phyloP scores from a whole-genome alignment of 2,888 invertebrate species.

The Agrilus biguttatus region DNA sequence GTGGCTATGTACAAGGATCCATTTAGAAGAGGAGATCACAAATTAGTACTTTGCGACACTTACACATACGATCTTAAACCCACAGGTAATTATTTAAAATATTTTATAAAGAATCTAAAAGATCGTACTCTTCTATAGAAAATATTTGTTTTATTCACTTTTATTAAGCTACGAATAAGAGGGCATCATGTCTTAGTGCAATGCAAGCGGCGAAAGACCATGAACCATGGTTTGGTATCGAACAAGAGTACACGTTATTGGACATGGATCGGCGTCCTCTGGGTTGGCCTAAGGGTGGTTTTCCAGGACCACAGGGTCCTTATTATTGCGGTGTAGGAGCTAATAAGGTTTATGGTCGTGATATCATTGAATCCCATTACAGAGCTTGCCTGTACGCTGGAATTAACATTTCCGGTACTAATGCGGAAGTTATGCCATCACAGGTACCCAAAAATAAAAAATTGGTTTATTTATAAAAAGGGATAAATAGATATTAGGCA shows the following conservation, averaged over 20 bases:
- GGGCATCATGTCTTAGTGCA: constrained; percentile 34
- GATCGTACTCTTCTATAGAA: background rate
- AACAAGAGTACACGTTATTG: constrained; percentile 48
- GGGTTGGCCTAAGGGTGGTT: constrained; percentile 57
- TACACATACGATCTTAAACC: constrained; percentile 49
- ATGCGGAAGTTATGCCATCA: constrained; percentile 42
- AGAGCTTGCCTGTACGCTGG: constrained; percentile 69
- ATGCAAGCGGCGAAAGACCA: constrained; percentile 43
- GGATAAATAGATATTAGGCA: too few relatives aligned
- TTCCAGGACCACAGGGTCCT: constrained; percentile 56
- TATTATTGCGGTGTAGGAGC: constrained; percentile 80
- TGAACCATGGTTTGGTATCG: constrained; percentile 61
- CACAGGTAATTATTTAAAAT: constrained; percentile 18
- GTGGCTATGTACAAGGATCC: constrained; percentile 69
- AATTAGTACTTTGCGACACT: constrained; percentile 64
- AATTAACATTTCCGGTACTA: constrained; percentile 59
- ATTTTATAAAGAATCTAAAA: background rate
- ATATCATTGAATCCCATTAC: constrained; percentile 68
- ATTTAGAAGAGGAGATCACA: constrained; percentile 58
- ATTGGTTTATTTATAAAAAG: too few relatives aligned
- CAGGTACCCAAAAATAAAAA: background rate
- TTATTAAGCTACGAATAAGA: constrained; percentile 31
- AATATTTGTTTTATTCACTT: background rate
- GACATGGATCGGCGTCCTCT: constrained; percentile 47
- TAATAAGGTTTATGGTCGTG: constrained; percentile 60